Percentiles rank a stretch among this genome's conserved stretches.
phyloP scores from a whole-genome alignment of 2,797 vertebrate genomes.

The Tinamus major region DNA sequence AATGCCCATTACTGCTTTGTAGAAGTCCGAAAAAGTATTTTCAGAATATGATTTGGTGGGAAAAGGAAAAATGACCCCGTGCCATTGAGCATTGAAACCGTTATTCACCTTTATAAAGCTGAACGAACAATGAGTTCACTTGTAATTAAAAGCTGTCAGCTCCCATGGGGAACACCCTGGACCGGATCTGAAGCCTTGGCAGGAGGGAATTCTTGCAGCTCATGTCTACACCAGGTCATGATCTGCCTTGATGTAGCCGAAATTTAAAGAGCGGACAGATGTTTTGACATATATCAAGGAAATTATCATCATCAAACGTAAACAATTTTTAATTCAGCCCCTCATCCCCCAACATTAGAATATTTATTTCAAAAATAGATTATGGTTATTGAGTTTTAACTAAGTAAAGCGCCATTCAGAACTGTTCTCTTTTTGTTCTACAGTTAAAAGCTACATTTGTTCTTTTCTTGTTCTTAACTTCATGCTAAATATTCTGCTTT shows the following conservation, averaged over 20 bases:
- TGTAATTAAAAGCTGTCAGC: neutral
- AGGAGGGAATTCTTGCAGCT: neutral
- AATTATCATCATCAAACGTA: neutral
- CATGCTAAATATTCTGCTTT: neutral
- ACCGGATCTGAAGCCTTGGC: rapidly evolving
- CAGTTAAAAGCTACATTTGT: neutral
- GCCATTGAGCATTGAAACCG: neutral
- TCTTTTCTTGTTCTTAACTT: neutral
- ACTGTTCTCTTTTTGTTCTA: neutral
- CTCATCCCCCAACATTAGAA: neutral
- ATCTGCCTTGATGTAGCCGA: neutral
- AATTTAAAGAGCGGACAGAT: neutral
- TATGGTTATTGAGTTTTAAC: neutral
- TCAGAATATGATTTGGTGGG: neutral
- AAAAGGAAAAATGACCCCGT: neutral
- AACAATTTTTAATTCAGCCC: neutral
- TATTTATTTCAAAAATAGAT: neutral
- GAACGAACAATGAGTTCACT: neutral
- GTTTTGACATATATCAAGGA: neutral
- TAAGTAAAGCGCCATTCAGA: neutral
- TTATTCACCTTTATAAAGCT: neutral
- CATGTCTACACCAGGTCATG: neutral
- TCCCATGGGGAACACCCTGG: neutral
- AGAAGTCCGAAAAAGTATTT: neutral
- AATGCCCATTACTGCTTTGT: neutral